Percentiles rank a stretch among this genome's conserved stretches.
Conservation (phyloP, 2,888 invertebrate genomes). For the Parnassius glacialis region DNA sequence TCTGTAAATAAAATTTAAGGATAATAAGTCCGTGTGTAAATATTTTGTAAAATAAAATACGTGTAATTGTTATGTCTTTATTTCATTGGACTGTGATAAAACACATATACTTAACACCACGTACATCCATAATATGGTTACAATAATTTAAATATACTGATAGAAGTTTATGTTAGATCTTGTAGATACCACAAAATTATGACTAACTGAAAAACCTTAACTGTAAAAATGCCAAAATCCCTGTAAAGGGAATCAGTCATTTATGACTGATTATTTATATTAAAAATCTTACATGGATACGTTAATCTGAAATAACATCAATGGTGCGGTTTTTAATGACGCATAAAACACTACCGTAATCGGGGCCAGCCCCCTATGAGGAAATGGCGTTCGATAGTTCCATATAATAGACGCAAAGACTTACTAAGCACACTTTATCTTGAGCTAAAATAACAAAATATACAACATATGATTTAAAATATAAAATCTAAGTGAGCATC, state of each 20-base stretch:
- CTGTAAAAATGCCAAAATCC: not conserved
- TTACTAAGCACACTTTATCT: too few species aligned
- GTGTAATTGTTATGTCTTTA: constrained; percentile 10
- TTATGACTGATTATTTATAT: too few species aligned
- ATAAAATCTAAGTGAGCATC: too few species aligned
- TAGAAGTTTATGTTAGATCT: not conserved
- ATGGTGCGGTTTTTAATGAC: too few species aligned
- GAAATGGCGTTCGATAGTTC: not conserved
- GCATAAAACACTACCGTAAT: not conserved
- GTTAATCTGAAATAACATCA: too few species aligned
- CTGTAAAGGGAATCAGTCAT: not conserved
- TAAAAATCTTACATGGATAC: too few species aligned
- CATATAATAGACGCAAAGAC: not conserved
- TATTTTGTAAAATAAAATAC: constrained; percentile 12
- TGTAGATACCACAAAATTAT: not conserved
- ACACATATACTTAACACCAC: not conserved
- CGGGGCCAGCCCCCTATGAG: not conserved
- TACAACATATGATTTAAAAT: too few species aligned
- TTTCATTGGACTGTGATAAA: constrained; percentile 5
- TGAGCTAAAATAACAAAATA: too few species aligned
- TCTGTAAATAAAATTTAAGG: constrained; percentile 12
- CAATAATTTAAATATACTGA: not conserved
- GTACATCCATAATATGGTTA: not conserved
- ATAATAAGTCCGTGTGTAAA: constrained; percentile 8
- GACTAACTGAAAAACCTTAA: not conserved